These are phyloP conservation scores for Pseudopipra pipra DNA, from an alignment of 2,113 vertebrate genomes.

Conservation along the genomic window DNA sequence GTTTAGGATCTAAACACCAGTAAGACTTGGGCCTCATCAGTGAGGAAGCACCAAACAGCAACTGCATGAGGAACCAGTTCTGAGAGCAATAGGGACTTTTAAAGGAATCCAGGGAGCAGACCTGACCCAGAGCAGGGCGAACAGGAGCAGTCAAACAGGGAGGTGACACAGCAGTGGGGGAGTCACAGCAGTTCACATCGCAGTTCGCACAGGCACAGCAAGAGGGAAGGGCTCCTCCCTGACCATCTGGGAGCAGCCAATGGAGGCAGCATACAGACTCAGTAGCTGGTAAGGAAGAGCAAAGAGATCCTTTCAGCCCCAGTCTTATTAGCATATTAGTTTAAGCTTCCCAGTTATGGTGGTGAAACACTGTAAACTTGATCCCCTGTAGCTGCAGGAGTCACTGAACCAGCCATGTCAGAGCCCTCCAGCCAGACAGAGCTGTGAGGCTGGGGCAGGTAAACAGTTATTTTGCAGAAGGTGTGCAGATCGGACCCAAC, in stretches of 20 bases:
- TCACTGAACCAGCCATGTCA: background rate
- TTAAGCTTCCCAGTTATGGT: background rate
- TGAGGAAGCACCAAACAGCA: background rate
- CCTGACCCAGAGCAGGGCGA: background rate
- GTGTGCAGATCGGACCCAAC: background rate
- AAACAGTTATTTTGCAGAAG: background rate
- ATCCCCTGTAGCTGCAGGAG: background rate
- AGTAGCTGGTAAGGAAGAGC: background rate
- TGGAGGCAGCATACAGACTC: background rate
- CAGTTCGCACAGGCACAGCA: background rate
- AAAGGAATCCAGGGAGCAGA: background rate
- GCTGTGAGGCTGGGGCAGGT: background rate
- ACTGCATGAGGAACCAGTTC: background rate
- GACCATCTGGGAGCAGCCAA: background rate
- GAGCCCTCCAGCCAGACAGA: background rate
- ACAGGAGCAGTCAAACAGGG: background rate
- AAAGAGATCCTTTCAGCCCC: background rate
- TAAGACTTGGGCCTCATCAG: background rate
- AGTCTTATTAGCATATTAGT: background rate
- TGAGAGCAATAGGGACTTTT: background rate
- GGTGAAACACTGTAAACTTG: background rate
- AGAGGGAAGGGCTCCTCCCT: background rate
- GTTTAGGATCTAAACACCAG: background rate
- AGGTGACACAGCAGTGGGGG: background rate
- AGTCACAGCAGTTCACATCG: background rate